Percentiles rank a stretch among this genome's conserved stretches.
These are phyloP conservation scores for Tetrax tetrax DNA, from an alignment of 2,113 vertebrate genomes.

Conservation along the genomic window DNA sequence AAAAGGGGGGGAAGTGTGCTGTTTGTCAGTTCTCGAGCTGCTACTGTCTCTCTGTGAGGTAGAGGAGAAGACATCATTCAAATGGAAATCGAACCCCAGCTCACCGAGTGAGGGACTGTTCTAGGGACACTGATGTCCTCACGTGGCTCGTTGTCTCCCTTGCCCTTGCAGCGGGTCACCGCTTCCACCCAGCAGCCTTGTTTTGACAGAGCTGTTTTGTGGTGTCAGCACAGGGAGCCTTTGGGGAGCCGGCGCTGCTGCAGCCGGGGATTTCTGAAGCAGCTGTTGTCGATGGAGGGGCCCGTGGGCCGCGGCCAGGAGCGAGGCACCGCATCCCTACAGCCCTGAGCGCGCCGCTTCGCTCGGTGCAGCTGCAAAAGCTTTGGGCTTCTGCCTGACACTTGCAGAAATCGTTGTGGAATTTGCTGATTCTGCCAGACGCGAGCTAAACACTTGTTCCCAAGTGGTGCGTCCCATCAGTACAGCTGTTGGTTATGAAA, in stretches of 20 bases:
- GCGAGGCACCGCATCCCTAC: background rate
- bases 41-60: rapidly evolving
- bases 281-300: background rate
- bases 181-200: background rate
- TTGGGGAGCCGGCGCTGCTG: background rate
- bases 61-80: background rate
- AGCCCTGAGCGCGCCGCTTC: rapidly evolving
- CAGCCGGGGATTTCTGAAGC: background rate
- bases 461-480: background rate
- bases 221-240: background rate
- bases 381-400: slow-evolving; percentile 28
- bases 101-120: background rate
- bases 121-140: background rate
- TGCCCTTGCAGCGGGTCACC: background rate
- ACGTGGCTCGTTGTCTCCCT: background rate
- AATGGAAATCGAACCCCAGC: background rate
- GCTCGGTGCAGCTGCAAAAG: background rate
- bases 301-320: background rate
- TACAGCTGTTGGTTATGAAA: slow-evolving; percentile 47
- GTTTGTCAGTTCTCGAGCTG: background rate
- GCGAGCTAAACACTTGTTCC: slow-evolving; percentile 12
- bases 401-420: slow-evolving; percentile 37
- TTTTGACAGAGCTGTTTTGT: background rate
- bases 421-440: slow-evolving; percentile 59
- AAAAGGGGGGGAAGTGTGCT: background rate